A percentile compares a stretch with the other conserved stretches of the same genome.
Evolutionary conservation across 2,888 invertebrate genomes (phyloP).

Genomic region (Aradus depressus): DNA sequence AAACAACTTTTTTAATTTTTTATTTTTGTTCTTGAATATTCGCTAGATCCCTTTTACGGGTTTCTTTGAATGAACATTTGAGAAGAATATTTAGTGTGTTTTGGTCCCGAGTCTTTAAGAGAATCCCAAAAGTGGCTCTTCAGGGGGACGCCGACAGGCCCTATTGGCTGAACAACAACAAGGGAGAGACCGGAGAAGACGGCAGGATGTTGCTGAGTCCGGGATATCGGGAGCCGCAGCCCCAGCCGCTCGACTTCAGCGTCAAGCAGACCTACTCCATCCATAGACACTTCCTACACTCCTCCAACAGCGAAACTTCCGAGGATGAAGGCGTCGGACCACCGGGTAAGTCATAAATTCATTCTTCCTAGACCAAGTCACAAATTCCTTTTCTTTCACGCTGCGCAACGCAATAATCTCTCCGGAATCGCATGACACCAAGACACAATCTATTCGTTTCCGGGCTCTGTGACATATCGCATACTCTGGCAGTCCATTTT

Average conservation of each 20-base stretch:
- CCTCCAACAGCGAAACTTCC: conserved; percentile 31
- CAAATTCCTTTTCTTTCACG: no score
- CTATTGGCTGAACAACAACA: conserved; percentile 39
- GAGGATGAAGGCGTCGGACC: conserved; percentile 41
- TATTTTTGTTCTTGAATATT: neutral
- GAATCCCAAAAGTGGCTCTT: conserved; percentile 26
- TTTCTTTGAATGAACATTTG: neutral
- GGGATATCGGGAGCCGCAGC: conserved; percentile 26
- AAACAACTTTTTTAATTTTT: neutral
- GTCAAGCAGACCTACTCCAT: conserved; percentile 27
- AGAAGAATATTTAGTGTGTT: conserved; percentile 10
- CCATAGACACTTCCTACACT: conserved; percentile 26
- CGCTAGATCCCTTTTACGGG: neutral
- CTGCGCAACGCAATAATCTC: no score
- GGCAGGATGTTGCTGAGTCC: conserved; percentile 23
- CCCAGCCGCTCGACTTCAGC: conserved; percentile 30
- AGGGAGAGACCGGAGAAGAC: conserved; percentile 25
- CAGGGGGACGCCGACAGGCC: conserved; percentile 28
- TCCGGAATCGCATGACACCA: no score
- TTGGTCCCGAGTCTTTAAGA: conserved; percentile 11
- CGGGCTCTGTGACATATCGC: no score
- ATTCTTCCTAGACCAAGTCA: no score
- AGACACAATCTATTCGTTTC: no score
- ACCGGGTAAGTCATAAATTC: conserved; percentile 31
- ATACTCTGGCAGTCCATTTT: no score